Conservation (phyloP, 2,797 vertebrate genomes). For the Antennarius maculatus region DNA sequence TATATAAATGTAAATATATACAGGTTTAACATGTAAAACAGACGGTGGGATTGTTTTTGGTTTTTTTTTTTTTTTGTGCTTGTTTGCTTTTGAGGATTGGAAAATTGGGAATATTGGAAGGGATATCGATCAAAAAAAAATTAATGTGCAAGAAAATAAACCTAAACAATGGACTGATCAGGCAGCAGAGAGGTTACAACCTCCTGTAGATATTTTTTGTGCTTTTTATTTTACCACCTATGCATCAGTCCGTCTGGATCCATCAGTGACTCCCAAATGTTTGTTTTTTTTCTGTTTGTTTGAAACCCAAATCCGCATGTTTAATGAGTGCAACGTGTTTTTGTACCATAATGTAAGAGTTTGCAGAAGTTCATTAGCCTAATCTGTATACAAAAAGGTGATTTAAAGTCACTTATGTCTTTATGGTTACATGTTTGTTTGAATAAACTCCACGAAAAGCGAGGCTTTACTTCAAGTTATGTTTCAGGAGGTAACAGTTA, state of each 20-base stretch:
- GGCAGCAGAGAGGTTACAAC: constrained; percentile 12
- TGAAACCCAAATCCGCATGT: constrained; percentile 72
- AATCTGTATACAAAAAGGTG: constrained; percentile 75
- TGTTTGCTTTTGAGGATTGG: constrained; percentile 58
- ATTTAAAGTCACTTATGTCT: constrained; percentile 78
- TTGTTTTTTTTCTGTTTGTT: constrained; percentile 46
- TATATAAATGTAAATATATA: constrained; percentile 73
- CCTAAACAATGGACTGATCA: constrained; percentile 32
- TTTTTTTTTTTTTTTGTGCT: constrained; percentile 42
- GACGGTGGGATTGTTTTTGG: constrained; percentile 58
- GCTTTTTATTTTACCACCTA: constrained; percentile 58
- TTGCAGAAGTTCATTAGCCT: constrained; percentile 69
- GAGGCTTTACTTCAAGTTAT: constrained; percentile 65
- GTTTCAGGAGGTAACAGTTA: constrained; percentile 38
- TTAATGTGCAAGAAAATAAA: constrained; percentile 35
- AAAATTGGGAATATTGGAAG: background rate
- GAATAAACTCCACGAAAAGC: constrained; percentile 82
- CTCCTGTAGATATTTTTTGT: constrained; percentile 74
- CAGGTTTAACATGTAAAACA: constrained; percentile 63
- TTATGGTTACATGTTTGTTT: constrained; percentile 81
- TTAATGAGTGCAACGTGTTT: constrained; percentile 78
- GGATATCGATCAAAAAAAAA: constrained; percentile 45
- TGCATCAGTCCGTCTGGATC: constrained; percentile 46
- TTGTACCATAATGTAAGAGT: constrained; percentile 79
- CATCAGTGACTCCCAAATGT: constrained; percentile 45